Base-by-base conservation (phyloP, 2,888 invertebrate species). In the Athripsodes cinereus region DNA sequence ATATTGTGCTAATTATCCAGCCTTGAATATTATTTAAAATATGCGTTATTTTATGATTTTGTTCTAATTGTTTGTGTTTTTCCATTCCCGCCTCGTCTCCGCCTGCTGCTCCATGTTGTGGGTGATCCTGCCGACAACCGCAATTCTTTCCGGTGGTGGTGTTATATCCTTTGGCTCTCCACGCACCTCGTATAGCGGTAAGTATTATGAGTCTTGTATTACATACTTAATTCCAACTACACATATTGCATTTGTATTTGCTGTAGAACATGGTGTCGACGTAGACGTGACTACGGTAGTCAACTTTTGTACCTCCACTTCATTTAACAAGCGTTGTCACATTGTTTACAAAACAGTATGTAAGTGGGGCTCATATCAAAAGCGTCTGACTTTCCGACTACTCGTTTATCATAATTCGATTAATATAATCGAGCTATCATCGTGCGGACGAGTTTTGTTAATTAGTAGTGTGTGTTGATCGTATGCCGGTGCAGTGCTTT, bases 61-160 rank as follows among this genome's bases (percentile, higher is more conserved):
- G 21, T 47, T 47, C 16, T 47, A 20, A 20, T 47, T 47, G 8
- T 19, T 19, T 47, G 21, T 47, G 19, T 55, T 22, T 50, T 53
- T 22, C 52, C 55, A 46, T 52, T 22, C 40, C 52, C 49, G 47
- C 52, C 40, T 48, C 21, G 31, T 35, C 52, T 13, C 52, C 22
- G 48, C 53, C 58, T 20, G 22, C 52, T 22, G 22, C 48, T 52
- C 16, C 20, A 20, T 51, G 34, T 18, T 35, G 20, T 34, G 46
- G 13, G 22, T 44, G 44, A n/a, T n/a, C n/a, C 20, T 18, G 40
- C 49, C 46, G 47, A 26, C 44, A 26, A 51, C 57, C 60, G 53
- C 60, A 58, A 60, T 62, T 53, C 53, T 55, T 60, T 60, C 62
- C 60, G 53, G 58, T 53, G 59, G 58, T 52, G 35, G 47, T 31